A percentile compares a stretch with the other conserved stretches of the same genome.
Evolutionary conservation across 2,888 invertebrate species (phyloP).

Genomic region (Loripinus fragilis): DNA sequence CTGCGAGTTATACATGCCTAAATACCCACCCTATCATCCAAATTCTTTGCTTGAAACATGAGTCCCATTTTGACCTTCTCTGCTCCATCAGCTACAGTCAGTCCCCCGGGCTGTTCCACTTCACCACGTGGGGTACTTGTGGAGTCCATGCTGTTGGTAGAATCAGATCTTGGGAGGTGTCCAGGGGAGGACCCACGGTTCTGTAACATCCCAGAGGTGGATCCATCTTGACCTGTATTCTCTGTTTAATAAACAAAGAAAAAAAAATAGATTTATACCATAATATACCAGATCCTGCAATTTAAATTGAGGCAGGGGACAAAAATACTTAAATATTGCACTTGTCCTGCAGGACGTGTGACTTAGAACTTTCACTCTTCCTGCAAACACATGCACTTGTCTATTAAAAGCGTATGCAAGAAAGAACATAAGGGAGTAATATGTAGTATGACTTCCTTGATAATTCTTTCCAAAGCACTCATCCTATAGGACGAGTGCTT

Average conservation of each 20-base stretch:
- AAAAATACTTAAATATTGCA: no score
- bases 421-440: no score
- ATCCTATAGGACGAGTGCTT: no score
- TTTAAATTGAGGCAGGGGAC: no score
- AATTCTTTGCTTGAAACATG: conserved; percentile 67
- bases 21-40: conserved; percentile 76
- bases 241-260: background rate
- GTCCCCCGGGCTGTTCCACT: conserved; percentile 52
- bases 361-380: no score
- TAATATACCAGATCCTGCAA: no score
- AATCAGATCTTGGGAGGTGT: conserved; percentile 47
- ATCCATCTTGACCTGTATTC: conserved; percentile 11
- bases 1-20: conserved; percentile 22
- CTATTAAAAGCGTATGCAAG: no score
- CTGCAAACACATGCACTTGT: no score
- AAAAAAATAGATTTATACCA: no score
- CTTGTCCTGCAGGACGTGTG: no score
- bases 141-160: conserved; percentile 61
- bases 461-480: no score
- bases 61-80: conserved; percentile 75
- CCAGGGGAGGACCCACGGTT: conserved; percentile 51
- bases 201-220: background rate
- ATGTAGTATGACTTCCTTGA: no score
- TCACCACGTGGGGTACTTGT: conserved; percentile 53
- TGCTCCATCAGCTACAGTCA: conserved; percentile 61